Evolutionary conservation across 2,797 vertebrate species (phyloP), one percentile per base, ranked within the genome.

Genomic region (Sebastes iracundus): DNA sequence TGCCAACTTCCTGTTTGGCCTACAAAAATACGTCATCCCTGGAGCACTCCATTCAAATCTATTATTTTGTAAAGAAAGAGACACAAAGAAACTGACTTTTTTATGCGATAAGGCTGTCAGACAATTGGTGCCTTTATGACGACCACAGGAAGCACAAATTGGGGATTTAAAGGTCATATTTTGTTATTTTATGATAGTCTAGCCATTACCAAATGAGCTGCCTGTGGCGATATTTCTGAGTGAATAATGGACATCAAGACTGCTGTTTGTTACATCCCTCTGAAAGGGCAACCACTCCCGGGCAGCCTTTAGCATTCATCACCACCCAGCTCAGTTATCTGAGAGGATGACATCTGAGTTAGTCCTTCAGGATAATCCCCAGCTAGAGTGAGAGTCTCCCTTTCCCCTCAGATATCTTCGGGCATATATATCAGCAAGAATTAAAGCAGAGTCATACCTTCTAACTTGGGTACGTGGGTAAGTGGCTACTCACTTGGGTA

Each of bases 161-260:
- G 68, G 38, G 28, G 53, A 72, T 81, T 49, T 81, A 90, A 92
- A 90, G 86, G 89, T 91, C 85, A 79, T 8, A 46, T 77, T 63
- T 75, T 72, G 33, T 25, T 66, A 64, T 62, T 64, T 74, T 75
- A 79, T 80, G 63, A 79, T 75, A 52, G 63, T 85, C 72, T 23
- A 55, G 52, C 61, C 59, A 59, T 78, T 79, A 62, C 76, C 58
- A 91, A 90, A 89, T 80, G 79, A 84, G 85, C n/a, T 49, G 82
- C 88, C 84, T 23, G 33, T 75, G 90, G 82, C 64, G 14, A 75
- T 79, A 32, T 76, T 70, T 74, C 73, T 75, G 77, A 81, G 77
- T 75, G 75, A 89, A 87, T 85, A 88, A 90, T 83, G 84, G 49
- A 85, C 81, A 85, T 85, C 33, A 73, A 87, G 78, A 74, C 86